Percentiles rank a stretch among this genome's conserved stretches.
These are phyloP conservation scores for Bombus pyrosoma DNA, from an alignment of 1,140 invertebrate species.

Conservation along the genomic window DNA sequence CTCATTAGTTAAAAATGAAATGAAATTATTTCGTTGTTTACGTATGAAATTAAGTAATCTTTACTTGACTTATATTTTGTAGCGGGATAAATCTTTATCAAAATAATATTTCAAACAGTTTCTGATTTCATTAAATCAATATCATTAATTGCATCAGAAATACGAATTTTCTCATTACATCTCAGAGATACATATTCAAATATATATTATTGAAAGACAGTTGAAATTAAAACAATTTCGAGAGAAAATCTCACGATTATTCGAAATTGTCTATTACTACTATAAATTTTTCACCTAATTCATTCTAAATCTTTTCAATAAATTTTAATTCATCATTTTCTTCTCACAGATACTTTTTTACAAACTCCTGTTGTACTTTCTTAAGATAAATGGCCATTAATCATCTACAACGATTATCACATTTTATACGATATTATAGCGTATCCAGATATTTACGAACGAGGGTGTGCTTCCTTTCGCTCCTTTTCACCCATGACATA, in stretches of 20 bases:
- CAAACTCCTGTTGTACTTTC: too few relatives aligned
- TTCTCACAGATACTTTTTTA: neutral
- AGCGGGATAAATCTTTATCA: neutral
- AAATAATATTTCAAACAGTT: neutral
- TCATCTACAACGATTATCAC: neutral
- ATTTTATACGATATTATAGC: too few relatives aligned
- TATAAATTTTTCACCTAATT: too few relatives aligned
- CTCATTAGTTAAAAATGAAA: too few relatives aligned
- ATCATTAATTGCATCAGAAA: neutral
- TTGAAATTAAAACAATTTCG: too few relatives aligned
- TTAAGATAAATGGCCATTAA: too few relatives aligned
- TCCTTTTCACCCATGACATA: neutral
- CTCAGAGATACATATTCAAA: neutral
- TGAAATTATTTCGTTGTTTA: neutral
- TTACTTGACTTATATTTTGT: neutral
- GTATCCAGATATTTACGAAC: neutral
- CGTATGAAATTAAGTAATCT: neutral
- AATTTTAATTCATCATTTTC: too few relatives aligned
- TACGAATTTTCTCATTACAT: neutral
- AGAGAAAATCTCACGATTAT: too few relatives aligned
- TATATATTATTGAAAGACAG: neutral
- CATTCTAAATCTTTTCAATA: too few relatives aligned
- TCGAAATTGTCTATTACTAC: too few relatives aligned
- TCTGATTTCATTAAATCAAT: neutral
- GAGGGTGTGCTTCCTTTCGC: neutral